These are phyloP conservation scores for Podarcis cretensis DNA, from an alignment of 2,113 vertebrate species.

Conservation along the genomic window DNA sequence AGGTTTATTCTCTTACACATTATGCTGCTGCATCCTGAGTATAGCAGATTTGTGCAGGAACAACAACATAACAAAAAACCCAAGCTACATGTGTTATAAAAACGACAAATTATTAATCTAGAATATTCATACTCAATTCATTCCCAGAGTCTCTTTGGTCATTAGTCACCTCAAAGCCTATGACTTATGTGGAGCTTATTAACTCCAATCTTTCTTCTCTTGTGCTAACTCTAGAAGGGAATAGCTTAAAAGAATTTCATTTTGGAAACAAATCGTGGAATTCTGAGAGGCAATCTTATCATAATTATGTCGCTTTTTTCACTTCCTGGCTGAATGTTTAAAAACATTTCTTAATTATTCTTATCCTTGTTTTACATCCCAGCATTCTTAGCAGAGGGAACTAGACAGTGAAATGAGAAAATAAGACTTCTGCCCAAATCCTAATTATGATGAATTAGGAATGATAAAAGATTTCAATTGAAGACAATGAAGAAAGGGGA, in stretches of 20 bases:
- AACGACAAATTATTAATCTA: neutral
- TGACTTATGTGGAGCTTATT: neutral
- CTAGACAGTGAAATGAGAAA: neutral
- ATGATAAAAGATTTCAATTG: neutral
- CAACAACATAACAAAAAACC: neutral
- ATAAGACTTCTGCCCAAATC: neutral
- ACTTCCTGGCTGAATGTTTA: neutral
- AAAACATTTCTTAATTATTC: neutral
- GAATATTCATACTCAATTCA: neutral
- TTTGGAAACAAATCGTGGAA: neutral
- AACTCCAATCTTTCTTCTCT: neutral
- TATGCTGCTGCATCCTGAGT: neutral
- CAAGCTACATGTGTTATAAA: neutral
- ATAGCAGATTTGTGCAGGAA: neutral
- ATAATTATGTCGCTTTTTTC: neutral
- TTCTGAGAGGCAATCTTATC: neutral
- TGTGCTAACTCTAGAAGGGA: neutral
- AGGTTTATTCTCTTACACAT: neutral
- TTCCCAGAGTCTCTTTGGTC: neutral
- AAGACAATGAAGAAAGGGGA: neutral
- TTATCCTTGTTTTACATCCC: neutral
- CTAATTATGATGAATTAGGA: neutral
- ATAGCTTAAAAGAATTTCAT: neutral
- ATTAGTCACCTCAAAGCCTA: neutral
- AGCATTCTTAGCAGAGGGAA: neutral